Percentiles rank a stretch among this genome's conserved stretches.
Evolutionary conservation across 37 sponge, comb jelly and placozoan species (phyloP).

Genomic region (Corticium candelabrum): DNA sequence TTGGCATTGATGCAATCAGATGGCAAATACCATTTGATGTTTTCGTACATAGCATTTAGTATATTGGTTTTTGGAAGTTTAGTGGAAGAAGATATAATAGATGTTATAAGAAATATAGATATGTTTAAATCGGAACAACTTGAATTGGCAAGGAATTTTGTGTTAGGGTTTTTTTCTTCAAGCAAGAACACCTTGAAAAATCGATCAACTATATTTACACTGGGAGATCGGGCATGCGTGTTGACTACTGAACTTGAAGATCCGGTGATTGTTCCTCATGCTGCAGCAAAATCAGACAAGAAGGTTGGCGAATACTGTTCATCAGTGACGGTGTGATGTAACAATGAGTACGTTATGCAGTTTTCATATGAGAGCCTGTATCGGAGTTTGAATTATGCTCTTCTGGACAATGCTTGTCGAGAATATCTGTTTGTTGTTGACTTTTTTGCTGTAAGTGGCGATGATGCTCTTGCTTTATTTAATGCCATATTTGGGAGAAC

Average conservation of each 20-base stretch:
- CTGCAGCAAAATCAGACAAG: conserved; percentile 74
- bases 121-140: too few species aligned
- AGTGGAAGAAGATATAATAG: too few species aligned
- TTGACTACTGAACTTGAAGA: conserved; percentile 90
- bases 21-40: too few species aligned
- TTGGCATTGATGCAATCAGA: too few species aligned
- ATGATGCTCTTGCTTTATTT: conserved; percentile 70
- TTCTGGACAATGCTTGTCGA: conserved; percentile 85
- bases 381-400: conserved; percentile 81
- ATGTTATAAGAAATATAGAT: too few species aligned
- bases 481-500: conserved; percentile 69
- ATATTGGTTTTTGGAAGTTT: too few species aligned
- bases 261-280: conserved; percentile 87
- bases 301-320: conserved; percentile 45
- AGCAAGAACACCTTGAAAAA: conserved; percentile 63
- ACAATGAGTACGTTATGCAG: conserved; percentile 15
- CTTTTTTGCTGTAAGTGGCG: conserved; percentile 73
- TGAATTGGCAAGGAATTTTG: too few species aligned
- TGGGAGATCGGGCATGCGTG: conserved; percentile 78
- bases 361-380: conserved; percentile 83
- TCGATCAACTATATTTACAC: conserved; percentile 82
- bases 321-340: not conserved
- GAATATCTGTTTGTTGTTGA: conserved; percentile 92
- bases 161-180: conserved; percentile 31
- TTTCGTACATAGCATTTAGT: too few species aligned